Percentiles rank a stretch among this genome's conserved stretches.
phyloP scores from a whole-genome alignment of 2,113 vertebrate genomes.

The Pachyramphus minor region DNA sequence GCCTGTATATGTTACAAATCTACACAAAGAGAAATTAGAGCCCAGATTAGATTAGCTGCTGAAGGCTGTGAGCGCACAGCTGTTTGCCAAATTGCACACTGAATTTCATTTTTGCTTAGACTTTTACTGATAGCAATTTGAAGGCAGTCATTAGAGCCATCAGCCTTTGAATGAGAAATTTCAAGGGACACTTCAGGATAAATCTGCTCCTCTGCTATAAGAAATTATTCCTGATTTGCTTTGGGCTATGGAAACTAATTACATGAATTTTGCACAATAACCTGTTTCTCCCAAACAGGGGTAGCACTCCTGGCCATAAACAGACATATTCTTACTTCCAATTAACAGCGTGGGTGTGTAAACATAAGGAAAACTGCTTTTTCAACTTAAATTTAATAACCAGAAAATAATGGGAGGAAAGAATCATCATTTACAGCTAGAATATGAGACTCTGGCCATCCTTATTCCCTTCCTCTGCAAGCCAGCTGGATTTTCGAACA shows the following conservation, averaged over 20 bases:
- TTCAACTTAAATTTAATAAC: neutral
- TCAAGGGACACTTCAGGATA: conserved; percentile 47
- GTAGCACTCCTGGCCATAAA: neutral
- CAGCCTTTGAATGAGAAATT: conserved; percentile 54
- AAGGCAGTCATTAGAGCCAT: conserved; percentile 40
- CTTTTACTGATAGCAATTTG: conserved; percentile 26
- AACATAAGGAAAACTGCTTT: neutral
- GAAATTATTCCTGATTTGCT: conserved; percentile 45
- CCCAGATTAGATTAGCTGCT: conserved; percentile 17
- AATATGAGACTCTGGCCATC: neutral
- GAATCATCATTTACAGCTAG: neutral
- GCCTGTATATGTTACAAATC: neutral
- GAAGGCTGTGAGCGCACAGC: neutral
- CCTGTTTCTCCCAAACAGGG: neutral
- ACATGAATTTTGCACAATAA: conserved; percentile 39
- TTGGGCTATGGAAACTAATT: conserved; percentile 33
- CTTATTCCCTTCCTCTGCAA: neutral
- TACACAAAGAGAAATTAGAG: conserved; percentile 29
- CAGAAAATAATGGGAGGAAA: neutral
- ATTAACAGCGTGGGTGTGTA: neutral
- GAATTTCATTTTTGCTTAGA: conserved; percentile 8
- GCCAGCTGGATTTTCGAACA: neutral
- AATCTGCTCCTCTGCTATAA: conserved; percentile 10
- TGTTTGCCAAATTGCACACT: conserved; percentile 12
- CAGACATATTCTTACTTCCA: neutral